Conservation (phyloP, 2,888 invertebrate genomes). For the Scaptomyza caliginosa region DNA sequence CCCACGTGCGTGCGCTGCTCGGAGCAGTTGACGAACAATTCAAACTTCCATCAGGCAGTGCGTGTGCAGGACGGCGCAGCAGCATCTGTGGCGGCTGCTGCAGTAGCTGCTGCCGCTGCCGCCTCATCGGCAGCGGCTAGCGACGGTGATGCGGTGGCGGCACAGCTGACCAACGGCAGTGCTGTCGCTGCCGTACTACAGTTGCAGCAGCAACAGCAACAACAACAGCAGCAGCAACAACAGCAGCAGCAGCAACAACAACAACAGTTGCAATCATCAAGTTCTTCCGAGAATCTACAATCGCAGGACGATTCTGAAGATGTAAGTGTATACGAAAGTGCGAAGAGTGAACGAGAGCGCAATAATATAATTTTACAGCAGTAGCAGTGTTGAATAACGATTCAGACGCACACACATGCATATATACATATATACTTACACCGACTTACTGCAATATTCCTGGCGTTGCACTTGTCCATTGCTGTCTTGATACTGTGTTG, state of each 20-base stretch:
- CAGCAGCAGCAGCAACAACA: slow-evolving; percentile 71
- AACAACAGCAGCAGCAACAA: slow-evolving; percentile 59
- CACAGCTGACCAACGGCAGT: slow-evolving; percentile 65
- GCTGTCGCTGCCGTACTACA: slow-evolving; percentile 63
- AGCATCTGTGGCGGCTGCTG: slow-evolving; percentile 70
- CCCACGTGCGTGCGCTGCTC: slow-evolving; percentile 84
- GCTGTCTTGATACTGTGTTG: slow-evolving; percentile 34
- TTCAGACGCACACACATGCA: background rate
- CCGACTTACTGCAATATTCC: slow-evolving; percentile 37
- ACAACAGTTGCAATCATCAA: slow-evolving; percentile 81
- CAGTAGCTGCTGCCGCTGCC: slow-evolving; percentile 68
- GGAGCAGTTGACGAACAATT: slow-evolving; percentile 83
- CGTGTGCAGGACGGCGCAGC: slow-evolving; percentile 67
- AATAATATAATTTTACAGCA: slow-evolving; percentile 33
- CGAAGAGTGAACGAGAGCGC: slow-evolving; percentile 11
- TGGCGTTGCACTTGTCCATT: slow-evolving; percentile 51
- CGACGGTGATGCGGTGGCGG: slow-evolving; percentile 64
- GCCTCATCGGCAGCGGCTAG: slow-evolving; percentile 59
- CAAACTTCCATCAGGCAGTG: slow-evolving; percentile 82
- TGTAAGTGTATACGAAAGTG: slow-evolving; percentile 62
- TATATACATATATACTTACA: background rate
- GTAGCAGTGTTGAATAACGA: slow-evolving; percentile 44
- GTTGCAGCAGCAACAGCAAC: slow-evolving; percentile 68
- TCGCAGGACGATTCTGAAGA: slow-evolving; percentile 83
- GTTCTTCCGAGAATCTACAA: slow-evolving; percentile 82